These are phyloP conservation scores for Isurus oxyrinchus DNA, from an alignment of 2,113 vertebrate genomes.

Conservation along the genomic window DNA sequence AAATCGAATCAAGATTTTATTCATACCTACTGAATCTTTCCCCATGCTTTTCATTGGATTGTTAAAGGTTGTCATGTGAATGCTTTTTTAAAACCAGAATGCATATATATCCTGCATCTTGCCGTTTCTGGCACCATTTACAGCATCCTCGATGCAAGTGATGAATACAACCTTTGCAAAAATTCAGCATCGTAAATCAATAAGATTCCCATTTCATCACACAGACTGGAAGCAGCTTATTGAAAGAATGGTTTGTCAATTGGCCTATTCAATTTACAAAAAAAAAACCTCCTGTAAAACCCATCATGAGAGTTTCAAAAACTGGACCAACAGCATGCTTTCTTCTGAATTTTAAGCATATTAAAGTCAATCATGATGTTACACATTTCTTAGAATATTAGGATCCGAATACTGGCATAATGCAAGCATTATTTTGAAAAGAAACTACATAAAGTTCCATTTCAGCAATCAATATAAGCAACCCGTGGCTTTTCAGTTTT, in stretches of 20 bases:
- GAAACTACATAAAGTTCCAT: background rate
- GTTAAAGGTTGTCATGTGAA: background rate
- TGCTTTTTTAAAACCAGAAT: background rate
- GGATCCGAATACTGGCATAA: background rate
- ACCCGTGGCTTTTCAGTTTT: background rate
- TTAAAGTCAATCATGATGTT: background rate
- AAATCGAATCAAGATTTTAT: background rate
- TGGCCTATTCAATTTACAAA: background rate
- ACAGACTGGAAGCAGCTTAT: background rate
- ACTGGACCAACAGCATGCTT: background rate
- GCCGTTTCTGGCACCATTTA: background rate
- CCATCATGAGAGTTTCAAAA: background rate
- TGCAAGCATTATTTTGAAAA: background rate
- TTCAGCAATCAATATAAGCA: background rate
- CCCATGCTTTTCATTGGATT: background rate
- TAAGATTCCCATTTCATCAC: background rate
- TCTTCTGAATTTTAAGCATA: background rate
- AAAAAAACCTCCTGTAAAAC: background rate
- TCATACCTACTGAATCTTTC: background rate
- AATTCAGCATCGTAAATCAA: background rate
- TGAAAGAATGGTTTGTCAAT: background rate
- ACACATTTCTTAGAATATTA: background rate
- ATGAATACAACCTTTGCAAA: background rate
- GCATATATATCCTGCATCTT: background rate
- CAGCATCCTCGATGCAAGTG: background rate